phyloP scores from a whole-genome alignment of 2,113 vertebrate genomes.

The Piaya cayana region DNA sequence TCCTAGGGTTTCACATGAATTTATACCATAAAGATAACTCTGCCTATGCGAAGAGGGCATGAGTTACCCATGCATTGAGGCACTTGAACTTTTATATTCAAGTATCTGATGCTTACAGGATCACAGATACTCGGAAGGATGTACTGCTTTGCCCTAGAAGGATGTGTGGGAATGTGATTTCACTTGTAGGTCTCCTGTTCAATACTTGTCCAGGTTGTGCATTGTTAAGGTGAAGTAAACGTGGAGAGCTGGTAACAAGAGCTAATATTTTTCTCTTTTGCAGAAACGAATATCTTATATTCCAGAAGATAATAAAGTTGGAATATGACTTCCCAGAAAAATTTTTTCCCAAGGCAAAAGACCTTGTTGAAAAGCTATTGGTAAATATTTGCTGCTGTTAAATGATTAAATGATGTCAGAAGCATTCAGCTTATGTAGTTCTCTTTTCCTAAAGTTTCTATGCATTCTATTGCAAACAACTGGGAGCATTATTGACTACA shows the following conservation, averaged over 20 bases:
- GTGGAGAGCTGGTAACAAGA: background rate
- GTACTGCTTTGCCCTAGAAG: background rate
- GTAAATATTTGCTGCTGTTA: constrained; percentile 73
- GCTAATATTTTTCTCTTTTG: constrained; percentile 44
- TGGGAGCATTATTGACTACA: background rate
- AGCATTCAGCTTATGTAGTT: background rate
- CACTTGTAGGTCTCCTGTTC: background rate
- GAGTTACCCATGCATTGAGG: background rate
- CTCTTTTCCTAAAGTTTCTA: background rate
- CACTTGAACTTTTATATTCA: background rate
- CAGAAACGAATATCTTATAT: constrained; percentile 99
- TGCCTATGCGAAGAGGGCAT: background rate
- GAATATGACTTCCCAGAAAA: constrained; percentile 99
- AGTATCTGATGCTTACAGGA: background rate
- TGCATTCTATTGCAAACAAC: background rate
- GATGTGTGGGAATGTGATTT: background rate
- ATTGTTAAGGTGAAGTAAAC: background rate
- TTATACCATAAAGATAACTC: background rate
- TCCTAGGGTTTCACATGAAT: background rate
- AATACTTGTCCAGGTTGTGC: background rate
- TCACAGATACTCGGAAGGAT: background rate
- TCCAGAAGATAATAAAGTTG: constrained; percentile 99
- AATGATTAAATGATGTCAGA: background rate
- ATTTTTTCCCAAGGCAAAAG: constrained; percentile 98
- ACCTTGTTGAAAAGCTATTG: constrained; percentile 94